A percentile compares a stretch with the other conserved stretches of the same genome.
Evolutionary conservation across 1,140 invertebrate species (phyloP).

Genomic region (Paralvinella palmiformis): DNA sequence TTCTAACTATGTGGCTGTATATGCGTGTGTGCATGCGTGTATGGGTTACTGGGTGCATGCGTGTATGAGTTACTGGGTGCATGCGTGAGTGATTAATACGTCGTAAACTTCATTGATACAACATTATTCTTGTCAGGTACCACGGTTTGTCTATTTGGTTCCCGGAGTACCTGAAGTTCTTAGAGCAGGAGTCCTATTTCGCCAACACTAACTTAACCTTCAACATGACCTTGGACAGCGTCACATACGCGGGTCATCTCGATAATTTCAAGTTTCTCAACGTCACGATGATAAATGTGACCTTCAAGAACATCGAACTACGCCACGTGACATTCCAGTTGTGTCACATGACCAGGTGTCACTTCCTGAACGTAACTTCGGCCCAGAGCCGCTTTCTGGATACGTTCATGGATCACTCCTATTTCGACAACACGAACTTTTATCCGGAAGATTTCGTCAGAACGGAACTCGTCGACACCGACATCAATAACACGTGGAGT

Average conservation of each 20-base stretch:
- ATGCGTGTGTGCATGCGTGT: no score
- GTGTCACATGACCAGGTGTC: not conserved
- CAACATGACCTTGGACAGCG: not conserved
- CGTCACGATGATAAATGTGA: not conserved
- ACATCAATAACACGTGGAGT: not conserved
- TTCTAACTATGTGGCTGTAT: no score
- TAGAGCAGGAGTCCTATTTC: not conserved
- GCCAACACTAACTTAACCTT: not conserved
- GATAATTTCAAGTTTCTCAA: not conserved
- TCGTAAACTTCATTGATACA: no score
- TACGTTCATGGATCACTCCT: not conserved
- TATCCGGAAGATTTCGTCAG: not conserved
- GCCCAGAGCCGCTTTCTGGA: not conserved
- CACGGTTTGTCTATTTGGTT: not conserved
- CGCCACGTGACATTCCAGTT: not conserved
- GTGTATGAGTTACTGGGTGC: no score
- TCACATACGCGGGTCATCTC: not conserved
- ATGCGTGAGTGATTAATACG: no score
- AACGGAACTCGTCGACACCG: not conserved
- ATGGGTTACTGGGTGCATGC: no score
- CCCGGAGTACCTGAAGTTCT: not conserved
- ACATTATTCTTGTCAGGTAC: no score
- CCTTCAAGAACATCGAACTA: not conserved
- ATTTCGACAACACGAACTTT: not conserved
- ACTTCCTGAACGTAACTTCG: not conserved